Evolutionary conservation across 1,140 invertebrate species (phyloP).

Genomic region (Amyelois transitella): DNA sequence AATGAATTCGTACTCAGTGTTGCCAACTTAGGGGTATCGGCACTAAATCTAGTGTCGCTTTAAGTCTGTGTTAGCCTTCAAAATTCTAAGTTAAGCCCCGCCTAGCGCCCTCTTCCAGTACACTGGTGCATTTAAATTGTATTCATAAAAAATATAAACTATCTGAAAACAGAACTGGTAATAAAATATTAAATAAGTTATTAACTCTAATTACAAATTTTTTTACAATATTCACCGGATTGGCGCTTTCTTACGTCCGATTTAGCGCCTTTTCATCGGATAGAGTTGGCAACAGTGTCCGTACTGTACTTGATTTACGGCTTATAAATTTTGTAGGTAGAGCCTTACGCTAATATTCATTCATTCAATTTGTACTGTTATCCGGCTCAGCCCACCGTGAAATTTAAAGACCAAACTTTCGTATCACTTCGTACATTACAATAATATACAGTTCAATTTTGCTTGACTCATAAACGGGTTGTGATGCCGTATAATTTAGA

Average conservation of each 20-base stretch:
- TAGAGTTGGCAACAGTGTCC: not conserved
- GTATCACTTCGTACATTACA: conserved; percentile 1
- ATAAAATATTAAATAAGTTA: not conserved
- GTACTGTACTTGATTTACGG: conserved; percentile 1
- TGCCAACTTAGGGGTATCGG: too few relatives aligned
- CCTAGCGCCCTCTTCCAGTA: too few relatives aligned
- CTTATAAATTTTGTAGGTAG: conserved; percentile 9
- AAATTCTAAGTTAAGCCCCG: too few relatives aligned
- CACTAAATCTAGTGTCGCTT: too few relatives aligned
- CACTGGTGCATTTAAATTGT: too few relatives aligned
- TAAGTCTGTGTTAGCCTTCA: too few relatives aligned
- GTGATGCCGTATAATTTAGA: too few relatives aligned
- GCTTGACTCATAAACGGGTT: not conserved
- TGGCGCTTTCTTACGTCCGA: not conserved
- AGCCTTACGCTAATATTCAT: conserved; percentile 12
- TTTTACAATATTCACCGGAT: not conserved
- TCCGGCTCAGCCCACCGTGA: conserved; percentile 6
- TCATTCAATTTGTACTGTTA: conserved; percentile 11
- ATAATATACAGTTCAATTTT: conserved; percentile 4
- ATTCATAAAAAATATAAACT: not conserved
- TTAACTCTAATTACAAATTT: not conserved
- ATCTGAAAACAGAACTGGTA: not conserved
- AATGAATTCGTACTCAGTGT: too few relatives aligned
- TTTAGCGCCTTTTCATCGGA: not conserved
- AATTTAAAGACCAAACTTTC: conserved; percentile 8